phyloP scores from a whole-genome alignment of 2,888 invertebrate genomes.

The Zygaena filipendulae region DNA sequence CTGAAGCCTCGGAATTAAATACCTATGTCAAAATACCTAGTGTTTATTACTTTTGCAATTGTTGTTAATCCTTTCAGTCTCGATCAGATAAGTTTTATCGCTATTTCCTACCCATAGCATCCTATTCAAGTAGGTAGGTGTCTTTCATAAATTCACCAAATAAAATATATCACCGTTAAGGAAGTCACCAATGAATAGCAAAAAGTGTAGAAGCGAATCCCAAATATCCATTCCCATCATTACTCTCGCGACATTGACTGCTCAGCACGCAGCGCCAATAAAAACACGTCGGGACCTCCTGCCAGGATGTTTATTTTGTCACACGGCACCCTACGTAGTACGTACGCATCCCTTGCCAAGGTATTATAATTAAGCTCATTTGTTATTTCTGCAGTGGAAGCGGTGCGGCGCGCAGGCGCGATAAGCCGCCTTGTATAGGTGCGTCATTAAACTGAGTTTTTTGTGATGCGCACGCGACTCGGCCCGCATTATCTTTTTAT shows the following conservation, averaged over 20 bases:
- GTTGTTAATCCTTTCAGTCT: too few species aligned
- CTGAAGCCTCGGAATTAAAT: too few species aligned
- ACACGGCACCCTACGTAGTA: slow-evolving; percentile 21
- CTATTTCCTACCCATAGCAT: too few species aligned
- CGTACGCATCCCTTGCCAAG: slow-evolving; percentile 37
- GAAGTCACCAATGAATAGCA: too few species aligned
- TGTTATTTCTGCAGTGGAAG: slow-evolving; percentile 36
- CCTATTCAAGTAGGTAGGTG: too few species aligned
- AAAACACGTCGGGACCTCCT: slow-evolving; percentile 51
- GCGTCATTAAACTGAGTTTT: slow-evolving; percentile 55
- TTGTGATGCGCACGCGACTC: slow-evolving; percentile 62
- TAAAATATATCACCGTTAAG: too few species aligned
- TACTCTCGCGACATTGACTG: slow-evolving; percentile 55
- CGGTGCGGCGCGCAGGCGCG: slow-evolving; percentile 53
- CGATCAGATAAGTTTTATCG: too few species aligned
- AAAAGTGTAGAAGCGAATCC: too few species aligned
- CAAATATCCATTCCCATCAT: too few species aligned
- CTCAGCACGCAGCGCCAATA: slow-evolving; percentile 47
- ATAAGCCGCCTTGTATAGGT: slow-evolving; percentile 60
- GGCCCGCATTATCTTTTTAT: slow-evolving; percentile 65
- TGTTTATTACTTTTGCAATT: too few species aligned
- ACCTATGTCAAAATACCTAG: too few species aligned
- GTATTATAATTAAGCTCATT: slow-evolving; percentile 65
- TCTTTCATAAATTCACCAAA: too few species aligned
- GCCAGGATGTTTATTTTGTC: slow-evolving; percentile 49